phyloP scores from a whole-genome alignment of 2,797 vertebrate species.

The Salmo trutta region DNA sequence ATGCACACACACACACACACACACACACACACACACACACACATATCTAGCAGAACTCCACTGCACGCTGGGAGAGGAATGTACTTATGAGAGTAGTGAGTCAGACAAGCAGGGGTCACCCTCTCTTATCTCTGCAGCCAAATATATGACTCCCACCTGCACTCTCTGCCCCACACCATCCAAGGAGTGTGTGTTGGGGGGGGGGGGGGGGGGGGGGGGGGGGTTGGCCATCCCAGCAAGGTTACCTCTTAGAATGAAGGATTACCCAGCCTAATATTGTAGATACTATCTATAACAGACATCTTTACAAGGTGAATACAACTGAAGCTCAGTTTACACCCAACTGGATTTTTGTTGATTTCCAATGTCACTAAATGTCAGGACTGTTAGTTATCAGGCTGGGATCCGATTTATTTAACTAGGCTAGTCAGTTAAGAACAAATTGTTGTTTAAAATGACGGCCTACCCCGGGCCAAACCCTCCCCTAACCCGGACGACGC shows the following conservation, averaged over 20 bases:
- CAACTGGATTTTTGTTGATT: neutral
- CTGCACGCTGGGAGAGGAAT: conserved; percentile 23
- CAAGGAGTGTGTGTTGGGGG: neutral
- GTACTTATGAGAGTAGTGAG: conserved; percentile 14
- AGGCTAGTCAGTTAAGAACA: too few species aligned
- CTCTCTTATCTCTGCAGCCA: neutral
- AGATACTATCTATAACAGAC: neutral
- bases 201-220: neutral
- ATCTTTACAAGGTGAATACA: neutral
- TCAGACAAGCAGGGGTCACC: conserved; percentile 10
- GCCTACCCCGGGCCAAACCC: too few species aligned
- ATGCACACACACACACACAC: conserved; percentile 5
- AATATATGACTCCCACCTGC: neutral
- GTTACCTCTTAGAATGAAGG: neutral
- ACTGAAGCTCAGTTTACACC: neutral
- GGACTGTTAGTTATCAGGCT: conserved; percentile 36
- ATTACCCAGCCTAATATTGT: neutral
- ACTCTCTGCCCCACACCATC: neutral
- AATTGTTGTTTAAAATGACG: too few species aligned
- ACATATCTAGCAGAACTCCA: neutral
- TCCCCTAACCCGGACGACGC: too few species aligned
- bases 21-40: conserved; percentile 5
- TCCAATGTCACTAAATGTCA: neutral
- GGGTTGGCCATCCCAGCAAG: neutral
- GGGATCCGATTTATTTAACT: conserved; percentile 13